These are phyloP conservation scores for Chrysolina oricalcia DNA, from an alignment of 2,888 invertebrate genomes.

Conservation along the genomic window DNA sequence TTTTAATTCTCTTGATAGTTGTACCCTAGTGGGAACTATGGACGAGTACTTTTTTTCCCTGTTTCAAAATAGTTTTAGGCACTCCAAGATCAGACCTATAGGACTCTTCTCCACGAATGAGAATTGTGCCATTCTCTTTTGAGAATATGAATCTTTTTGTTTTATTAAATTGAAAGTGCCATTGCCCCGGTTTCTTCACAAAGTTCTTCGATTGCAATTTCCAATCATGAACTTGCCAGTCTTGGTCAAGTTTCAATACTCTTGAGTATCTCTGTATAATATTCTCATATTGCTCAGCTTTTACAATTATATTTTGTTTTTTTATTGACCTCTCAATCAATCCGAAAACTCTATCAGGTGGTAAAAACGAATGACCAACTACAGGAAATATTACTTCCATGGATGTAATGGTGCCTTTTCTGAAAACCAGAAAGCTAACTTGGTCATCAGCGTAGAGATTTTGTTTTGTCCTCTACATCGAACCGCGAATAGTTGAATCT, in stretches of 20 bases:
- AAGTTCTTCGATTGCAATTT: slow-evolving; percentile 26
- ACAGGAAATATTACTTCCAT: slow-evolving; percentile 46
- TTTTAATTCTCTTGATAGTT: not conserved
- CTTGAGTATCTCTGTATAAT: slow-evolving; percentile 39
- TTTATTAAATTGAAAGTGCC: slow-evolving; percentile 37
- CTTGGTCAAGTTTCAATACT: slow-evolving; percentile 34
- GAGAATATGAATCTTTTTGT: slow-evolving; percentile 34
- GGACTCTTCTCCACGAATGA: slow-evolving; percentile 12
- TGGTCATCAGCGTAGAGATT: slow-evolving; percentile 17
- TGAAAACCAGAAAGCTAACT: slow-evolving; percentile 26
- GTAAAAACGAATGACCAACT: slow-evolving; percentile 42
- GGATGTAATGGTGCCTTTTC: slow-evolving; percentile 23
- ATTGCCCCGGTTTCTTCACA: slow-evolving; percentile 31
- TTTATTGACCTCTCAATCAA: slow-evolving; percentile 41
- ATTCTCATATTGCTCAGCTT: slow-evolving; percentile 39
- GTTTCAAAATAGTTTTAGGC: slow-evolving; percentile 7
- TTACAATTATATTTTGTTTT: slow-evolving; percentile 35
- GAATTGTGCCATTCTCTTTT: slow-evolving; percentile 11
- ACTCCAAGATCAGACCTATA: slow-evolving; percentile 13
- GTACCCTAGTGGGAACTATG: not conserved
- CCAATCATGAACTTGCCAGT: slow-evolving; percentile 28
- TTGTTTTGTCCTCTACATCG: slow-evolving; percentile 25
- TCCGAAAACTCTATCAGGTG: slow-evolving; percentile 49
- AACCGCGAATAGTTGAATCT: slow-evolving; percentile 40
- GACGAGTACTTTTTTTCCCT: slow-evolving; percentile 6